phyloP scores from a whole-genome alignment of 2,113 vertebrate species.

The Mesitornis unicolor region DNA sequence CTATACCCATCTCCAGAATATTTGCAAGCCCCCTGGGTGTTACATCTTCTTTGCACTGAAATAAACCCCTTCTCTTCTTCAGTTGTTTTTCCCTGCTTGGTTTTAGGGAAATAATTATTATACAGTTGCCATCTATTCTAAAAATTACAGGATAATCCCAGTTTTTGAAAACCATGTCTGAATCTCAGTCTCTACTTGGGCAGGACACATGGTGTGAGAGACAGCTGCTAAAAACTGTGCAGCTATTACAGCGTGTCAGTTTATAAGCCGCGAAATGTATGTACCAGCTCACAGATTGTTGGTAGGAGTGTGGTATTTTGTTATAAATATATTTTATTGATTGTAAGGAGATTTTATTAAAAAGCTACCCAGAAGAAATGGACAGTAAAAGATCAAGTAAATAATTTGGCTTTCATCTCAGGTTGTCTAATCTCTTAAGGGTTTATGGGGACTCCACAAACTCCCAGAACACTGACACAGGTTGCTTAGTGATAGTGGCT shows the following conservation, averaged over 20 bases:
- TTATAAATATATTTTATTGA: conserved; percentile 62
- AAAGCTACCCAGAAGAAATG: background rate
- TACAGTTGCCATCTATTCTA: background rate
- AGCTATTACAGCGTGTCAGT: conserved; percentile 57
- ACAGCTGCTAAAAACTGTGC: conserved; percentile 65
- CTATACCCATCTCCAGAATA: background rate
- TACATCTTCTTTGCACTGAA: background rate
- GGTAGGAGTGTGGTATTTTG: conserved; percentile 60
- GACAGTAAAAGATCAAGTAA: conserved; percentile 54
- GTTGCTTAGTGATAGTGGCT: fast-evolving
- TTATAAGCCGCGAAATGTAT: conserved; percentile 57
- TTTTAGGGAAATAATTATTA: conserved; percentile 13
- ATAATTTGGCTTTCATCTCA: background rate
- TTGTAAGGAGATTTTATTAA: conserved; percentile 54
- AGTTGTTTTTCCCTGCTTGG: background rate
- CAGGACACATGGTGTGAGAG: conserved; percentile 64
- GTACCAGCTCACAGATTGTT: conserved; percentile 55
- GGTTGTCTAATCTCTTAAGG: background rate
- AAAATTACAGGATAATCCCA: conserved; percentile 43
- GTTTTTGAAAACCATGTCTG: conserved; percentile 41
- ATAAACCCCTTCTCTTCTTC: background rate
- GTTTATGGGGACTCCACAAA: background rate
- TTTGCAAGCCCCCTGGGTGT: background rate
- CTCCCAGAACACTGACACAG: background rate
- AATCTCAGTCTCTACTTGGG: conserved; percentile 45